Percentiles rank a stretch among this genome's conserved stretches.
phyloP scores from a whole-genome alignment of 2,888 invertebrate species.

The Tipula helvola region DNA sequence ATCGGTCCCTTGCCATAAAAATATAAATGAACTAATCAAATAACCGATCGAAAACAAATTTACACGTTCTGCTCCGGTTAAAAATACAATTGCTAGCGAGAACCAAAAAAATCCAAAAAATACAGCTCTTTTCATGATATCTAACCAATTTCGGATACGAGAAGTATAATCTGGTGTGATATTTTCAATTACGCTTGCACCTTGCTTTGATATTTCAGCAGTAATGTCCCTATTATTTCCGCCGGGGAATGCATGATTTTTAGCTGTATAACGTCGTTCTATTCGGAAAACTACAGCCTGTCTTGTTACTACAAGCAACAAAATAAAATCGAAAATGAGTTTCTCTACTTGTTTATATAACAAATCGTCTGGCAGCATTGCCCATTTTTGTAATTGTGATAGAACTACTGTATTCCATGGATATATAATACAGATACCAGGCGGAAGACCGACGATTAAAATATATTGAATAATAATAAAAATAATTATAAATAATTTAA shows the following conservation, averaged over 20 bases:
- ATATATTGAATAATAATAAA: slow-evolving; percentile 80
- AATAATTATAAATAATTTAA: slow-evolving; percentile 65
- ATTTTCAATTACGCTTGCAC: slow-evolving; percentile 49
- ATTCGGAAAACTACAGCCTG: slow-evolving; percentile 74
- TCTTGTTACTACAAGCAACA: slow-evolving; percentile 71
- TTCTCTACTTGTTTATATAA: slow-evolving; percentile 65
- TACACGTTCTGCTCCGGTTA: slow-evolving; percentile 89
- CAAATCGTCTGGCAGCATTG: slow-evolving; percentile 71
- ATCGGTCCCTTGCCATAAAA: slow-evolving; percentile 97
- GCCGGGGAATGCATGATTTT: slow-evolving; percentile 43
- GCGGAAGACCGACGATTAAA: slow-evolving; percentile 77
- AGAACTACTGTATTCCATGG: slow-evolving; percentile 57
- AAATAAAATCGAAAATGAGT: slow-evolving; percentile 80
- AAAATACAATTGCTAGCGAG: slow-evolving; percentile 85
- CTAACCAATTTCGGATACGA: slow-evolving; percentile 73
- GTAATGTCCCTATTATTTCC: slow-evolving; percentile 63
- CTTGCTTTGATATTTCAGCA: slow-evolving; percentile 55
- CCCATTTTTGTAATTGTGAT: slow-evolving; percentile 69
- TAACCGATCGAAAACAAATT: slow-evolving; percentile 94
- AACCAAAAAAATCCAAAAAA: slow-evolving; percentile 92
- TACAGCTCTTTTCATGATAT: slow-evolving; percentile 75
- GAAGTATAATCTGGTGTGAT: slow-evolving; percentile 84
- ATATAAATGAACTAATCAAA: slow-evolving; percentile 87
- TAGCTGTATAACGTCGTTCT: slow-evolving; percentile 47
- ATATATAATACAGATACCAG: slow-evolving; percentile 74